phyloP scores from a whole-genome alignment of 2,888 invertebrate species.

The Vesta saturnalis region DNA sequence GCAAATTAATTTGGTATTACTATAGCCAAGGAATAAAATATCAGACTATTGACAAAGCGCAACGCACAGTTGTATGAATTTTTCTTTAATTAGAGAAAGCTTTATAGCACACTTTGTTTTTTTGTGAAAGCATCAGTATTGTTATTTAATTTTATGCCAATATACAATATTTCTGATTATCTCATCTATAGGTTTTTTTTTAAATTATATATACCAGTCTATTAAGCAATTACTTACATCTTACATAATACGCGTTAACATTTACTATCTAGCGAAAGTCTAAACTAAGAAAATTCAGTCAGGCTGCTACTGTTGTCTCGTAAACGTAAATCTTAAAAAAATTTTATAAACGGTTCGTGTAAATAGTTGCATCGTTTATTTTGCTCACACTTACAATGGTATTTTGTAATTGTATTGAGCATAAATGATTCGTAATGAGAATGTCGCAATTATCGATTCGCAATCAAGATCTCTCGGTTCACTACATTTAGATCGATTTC shows the following conservation, averaged over 20 bases:
- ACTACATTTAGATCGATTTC: neutral
- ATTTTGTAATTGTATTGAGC: neutral
- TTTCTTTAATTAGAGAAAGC: too few species aligned
- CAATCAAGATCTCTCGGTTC: neutral
- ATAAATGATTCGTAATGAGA: neutral
- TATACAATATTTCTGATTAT: neutral
- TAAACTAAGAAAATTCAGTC: conserved; percentile 13
- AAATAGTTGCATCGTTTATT: neutral
- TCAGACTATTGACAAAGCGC: too few species aligned
- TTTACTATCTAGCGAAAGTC: conserved; percentile 35
- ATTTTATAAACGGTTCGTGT: neutral
- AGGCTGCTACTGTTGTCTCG: conserved; percentile 13
- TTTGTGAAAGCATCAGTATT: too few species aligned
- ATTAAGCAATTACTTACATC: conserved; percentile 33
- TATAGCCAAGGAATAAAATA: too few species aligned
- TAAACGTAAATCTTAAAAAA: neutral
- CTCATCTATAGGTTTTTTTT: neutral
- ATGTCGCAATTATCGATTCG: neutral
- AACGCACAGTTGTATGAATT: too few species aligned
- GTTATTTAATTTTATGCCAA: too few species aligned
- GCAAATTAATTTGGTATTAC: too few species aligned
- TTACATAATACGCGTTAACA: conserved; percentile 32
- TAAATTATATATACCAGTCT: conserved; percentile 19
- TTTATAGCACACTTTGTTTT: too few species aligned
- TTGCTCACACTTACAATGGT: neutral